Base-by-base conservation (phyloP, 2,888 invertebrate genomes). In the Aricia artaxerxes region DNA sequence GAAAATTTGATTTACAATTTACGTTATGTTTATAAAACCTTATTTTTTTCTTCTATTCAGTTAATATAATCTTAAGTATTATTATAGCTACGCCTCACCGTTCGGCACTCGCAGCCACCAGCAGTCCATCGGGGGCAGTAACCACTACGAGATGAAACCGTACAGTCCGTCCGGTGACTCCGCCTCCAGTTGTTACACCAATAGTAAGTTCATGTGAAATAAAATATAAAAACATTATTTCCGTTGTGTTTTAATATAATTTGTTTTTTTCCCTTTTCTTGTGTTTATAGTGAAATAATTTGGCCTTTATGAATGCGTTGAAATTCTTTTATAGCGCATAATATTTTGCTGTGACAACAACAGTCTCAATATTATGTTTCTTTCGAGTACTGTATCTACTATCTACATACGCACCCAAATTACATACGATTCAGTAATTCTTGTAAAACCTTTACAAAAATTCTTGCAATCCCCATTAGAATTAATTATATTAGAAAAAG, bases 141-240 rank as follows among this genome's bases (percentile, higher is more conserved):
- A 92, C 84, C 92, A 94, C 84, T 94, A 93, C 82, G 94, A 94
- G 85, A 93, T 94, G 94, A 94, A 94, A 84, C 93, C 93, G 1
- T 93, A 93, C 87, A 94, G 93, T 78, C 93, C 94, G 69, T 92
- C 94, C 40, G 94, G 90, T 13, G 94, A 94, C 73, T 94, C 94
- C 0, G 92, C 90, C 1, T 93, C 94, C 35, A 94, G 94, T 83
- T 93, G 93, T 82, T 93, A 92, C 79, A 93, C 94, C 44, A 92
- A 93, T 82, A 91, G 94, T 93, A 82, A 91, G 93, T 64, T 24
- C 7, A n/a, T 53, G 44, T 1, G 7, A 49, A 49, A 49, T 44
- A 49, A 49, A 49, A 49, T 9, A 49, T 9, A 9, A 49, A 49
- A 9, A 49, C 2, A 1, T 9, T 44, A 0, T 49, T 49, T 16